Conservation (phyloP, 2,797 vertebrate genomes). For the Trichosurus vulpecula region DNA sequence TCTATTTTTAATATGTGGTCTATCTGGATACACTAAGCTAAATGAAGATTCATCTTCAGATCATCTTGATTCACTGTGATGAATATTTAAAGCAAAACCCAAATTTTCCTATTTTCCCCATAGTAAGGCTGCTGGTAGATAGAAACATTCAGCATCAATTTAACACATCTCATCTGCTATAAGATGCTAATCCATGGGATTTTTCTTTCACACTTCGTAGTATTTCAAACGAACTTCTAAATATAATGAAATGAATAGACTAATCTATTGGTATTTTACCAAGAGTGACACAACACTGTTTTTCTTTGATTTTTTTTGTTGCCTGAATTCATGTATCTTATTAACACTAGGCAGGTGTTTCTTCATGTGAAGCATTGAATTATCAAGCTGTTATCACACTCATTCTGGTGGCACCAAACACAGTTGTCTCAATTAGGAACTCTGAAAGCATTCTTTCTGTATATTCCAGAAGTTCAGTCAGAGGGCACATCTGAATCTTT, state of each 20-base stretch:
- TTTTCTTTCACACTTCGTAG: slow-evolving; percentile 59
- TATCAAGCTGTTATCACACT: slow-evolving; percentile 73
- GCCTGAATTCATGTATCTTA: slow-evolving; percentile 71
- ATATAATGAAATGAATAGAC: slow-evolving; percentile 52
- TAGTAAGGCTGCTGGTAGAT: slow-evolving; percentile 18
- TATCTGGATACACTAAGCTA: not conserved
- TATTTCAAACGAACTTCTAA: slow-evolving; percentile 57
- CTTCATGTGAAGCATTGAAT: slow-evolving; percentile 53
- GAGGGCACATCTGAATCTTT: slow-evolving; percentile 27
- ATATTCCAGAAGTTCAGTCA: slow-evolving; percentile 33
- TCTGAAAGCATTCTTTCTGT: slow-evolving; percentile 26
- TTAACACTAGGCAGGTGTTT: slow-evolving; percentile 72
- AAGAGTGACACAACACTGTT: slow-evolving; percentile 55
- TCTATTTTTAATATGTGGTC: slow-evolving; percentile 17
- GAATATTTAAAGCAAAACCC: slow-evolving; percentile 1
- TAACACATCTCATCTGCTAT: slow-evolving; percentile 19
- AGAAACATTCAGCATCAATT: slow-evolving; percentile 45
- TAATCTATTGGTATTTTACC: slow-evolving; percentile 53
- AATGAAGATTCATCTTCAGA: slow-evolving; percentile 4
- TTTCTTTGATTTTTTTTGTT: slow-evolving; percentile 57
- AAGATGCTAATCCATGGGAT: slow-evolving; percentile 2
- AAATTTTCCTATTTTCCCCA: not conserved
- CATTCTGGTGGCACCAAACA: slow-evolving; percentile 71
- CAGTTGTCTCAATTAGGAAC: slow-evolving; percentile 56
- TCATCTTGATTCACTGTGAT: not conserved